Base-by-base conservation (phyloP, 2,797 vertebrate species). In the Pseudochromis fuscus region DNA sequence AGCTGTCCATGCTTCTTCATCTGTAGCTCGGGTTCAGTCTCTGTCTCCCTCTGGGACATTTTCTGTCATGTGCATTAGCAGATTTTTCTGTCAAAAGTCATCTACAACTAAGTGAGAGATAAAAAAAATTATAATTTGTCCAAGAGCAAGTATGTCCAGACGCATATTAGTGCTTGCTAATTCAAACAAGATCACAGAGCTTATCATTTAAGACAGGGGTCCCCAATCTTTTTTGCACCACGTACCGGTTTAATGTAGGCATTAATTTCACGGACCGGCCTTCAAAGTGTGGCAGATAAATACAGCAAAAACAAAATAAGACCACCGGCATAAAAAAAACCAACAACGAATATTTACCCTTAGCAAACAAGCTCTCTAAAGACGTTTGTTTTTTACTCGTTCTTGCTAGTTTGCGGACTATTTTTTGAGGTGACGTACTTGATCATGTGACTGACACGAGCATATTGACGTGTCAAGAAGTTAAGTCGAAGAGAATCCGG, bases 151-250 rank as follows among this genome's bases (percentile, higher is more conserved):
- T 27, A 21, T 42, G 30, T 49, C 12, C 48, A 62, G 19, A 72
- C 52, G 10, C 3, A 28, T 61, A 40, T 37, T 19, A 45, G 24
- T 52, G 33, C 45, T 67, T 11, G 4, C 46, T 63, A 35, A 70
- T 67, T 57, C 18, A 73, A 73, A 76, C 6, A 64, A 45, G 23
- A 72, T 78, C 67, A 27, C 52, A 62, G 55, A 53, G 33, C 19
- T 51, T 7, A 38, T 37, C 30, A 71, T 66, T 33, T 53, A 30
- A 72, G n/a, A n/a, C n/a, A n/a, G n/a, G n/a, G n/a, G n/a, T n/a
- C n/a, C n/a, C n/a, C n/a, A n/a, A n/a, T n/a, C n/a, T n/a, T n/a
- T n/a, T n/a, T n/a, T n/a, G n/a, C n/a, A n/a, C n/a, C n/a, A n/a
- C n/a, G n/a, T n/a, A n/a, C n/a, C n/a, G n/a, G n/a, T n/a, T n/a